Evolutionary conservation across 2,888 invertebrate species (phyloP).

Genomic region (Cephus runcator): DNA sequence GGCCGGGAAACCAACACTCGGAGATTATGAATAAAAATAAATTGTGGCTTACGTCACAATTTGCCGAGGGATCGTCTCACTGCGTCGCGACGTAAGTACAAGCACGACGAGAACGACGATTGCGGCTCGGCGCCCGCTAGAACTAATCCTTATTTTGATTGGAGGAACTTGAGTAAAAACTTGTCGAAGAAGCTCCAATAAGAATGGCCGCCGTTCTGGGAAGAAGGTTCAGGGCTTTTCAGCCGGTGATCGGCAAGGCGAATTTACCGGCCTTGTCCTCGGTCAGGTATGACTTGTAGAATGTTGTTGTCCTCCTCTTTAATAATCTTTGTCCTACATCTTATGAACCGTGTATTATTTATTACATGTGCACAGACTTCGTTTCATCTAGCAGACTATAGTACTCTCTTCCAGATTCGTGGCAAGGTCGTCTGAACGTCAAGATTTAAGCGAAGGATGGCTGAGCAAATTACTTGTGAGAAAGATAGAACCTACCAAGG

Average conservation of each 20-base stretch:
- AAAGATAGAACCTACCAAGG: slow-evolving; percentile 93
- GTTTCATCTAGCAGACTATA: neutral
- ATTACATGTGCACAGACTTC: neutral
- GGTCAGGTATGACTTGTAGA: slow-evolving; percentile 38
- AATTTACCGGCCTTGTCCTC: slow-evolving; percentile 40
- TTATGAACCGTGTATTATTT: neutral
- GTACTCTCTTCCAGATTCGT: slow-evolving; percentile 43
- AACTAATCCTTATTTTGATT: slow-evolving; percentile 18
- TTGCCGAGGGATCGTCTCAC: neutral
- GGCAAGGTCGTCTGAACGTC: slow-evolving; percentile 58
- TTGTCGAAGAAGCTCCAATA: slow-evolving; percentile 33
- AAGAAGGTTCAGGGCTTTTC: slow-evolving; percentile 48
- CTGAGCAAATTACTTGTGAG: slow-evolving; percentile 88
- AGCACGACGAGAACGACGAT: neutral
- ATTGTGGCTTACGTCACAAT: slow-evolving; percentile 4
- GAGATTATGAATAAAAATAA: slow-evolving; percentile 5
- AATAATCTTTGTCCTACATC: neutral
- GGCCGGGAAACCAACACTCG: neutral
- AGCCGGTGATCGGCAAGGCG: slow-evolving; percentile 49
- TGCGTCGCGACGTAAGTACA: neutral
- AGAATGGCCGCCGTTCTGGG: slow-evolving; percentile 61
- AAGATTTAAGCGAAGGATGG: slow-evolving; percentile 78
- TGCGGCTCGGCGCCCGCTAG: slow-evolving; percentile 10
- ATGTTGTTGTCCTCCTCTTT: neutral
- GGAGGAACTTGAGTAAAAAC: slow-evolving; percentile 11